Percentiles rank a stretch among this genome's conserved stretches.
Conservation (phyloP, 2,113 vertebrate species). For the Narcine bancroftii region DNA sequence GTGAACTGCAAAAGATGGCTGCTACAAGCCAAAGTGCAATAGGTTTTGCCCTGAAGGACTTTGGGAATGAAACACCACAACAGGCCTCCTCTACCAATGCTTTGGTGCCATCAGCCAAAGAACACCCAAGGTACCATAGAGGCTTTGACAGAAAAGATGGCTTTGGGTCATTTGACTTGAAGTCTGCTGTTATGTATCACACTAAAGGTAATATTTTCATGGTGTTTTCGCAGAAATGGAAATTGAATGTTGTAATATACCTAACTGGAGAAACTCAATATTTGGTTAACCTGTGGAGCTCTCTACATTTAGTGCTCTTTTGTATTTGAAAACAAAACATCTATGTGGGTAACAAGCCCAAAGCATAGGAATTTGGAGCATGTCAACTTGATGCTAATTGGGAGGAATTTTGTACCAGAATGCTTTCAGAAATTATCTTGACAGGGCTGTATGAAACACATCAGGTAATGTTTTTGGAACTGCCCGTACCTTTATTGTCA, state of each 20-base stretch:
- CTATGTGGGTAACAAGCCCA: neutral
- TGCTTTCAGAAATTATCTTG: neutral
- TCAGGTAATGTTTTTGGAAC: neutral
- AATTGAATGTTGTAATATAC: neutral
- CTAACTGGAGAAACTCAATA: too few species aligned
- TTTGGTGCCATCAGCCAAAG: constrained; percentile 77
- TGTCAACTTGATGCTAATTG: too few species aligned
- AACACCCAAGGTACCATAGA: constrained; percentile 69
- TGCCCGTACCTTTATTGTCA: neutral
- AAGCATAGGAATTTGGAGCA: neutral
- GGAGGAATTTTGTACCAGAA: too few species aligned
- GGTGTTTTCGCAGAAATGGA: neutral
- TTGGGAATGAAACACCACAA: constrained; percentile 64
- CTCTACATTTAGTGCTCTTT: too few species aligned
- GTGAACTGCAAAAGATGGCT: constrained; percentile 68
- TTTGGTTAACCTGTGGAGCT: too few species aligned
- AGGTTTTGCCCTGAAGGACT: constrained; percentile 75
- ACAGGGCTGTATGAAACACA: neutral
- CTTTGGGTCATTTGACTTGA: constrained; percentile 83
- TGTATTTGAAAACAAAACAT: neutral
- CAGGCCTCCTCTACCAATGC: constrained; percentile 73
- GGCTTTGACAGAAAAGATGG: constrained; percentile 79
- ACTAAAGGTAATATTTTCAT: constrained; percentile 80
- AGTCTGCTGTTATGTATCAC: constrained; percentile 95
- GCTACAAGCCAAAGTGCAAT: constrained; percentile 67